These are phyloP conservation scores for Epicampocera succincta DNA, from an alignment of 2,888 invertebrate genomes.

Conservation along the genomic window DNA sequence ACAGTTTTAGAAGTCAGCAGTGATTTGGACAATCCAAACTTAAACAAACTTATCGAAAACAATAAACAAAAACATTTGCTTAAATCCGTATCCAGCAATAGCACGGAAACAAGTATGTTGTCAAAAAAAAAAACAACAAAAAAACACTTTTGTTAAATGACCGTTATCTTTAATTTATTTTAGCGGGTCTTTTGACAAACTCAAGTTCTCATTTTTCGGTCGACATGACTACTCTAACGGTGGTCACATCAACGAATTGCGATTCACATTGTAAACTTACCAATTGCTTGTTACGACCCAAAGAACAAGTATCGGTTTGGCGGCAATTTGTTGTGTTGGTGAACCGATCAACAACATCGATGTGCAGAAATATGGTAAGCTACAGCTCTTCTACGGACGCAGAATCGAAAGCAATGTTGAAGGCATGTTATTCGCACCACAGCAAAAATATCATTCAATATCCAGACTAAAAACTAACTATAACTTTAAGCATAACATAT, in stretches of 20 bases:
- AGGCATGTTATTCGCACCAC: background rate
- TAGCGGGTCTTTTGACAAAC: constrained; percentile 52
- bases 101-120: constrained; percentile 49
- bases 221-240: constrained; percentile 46
- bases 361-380: constrained; percentile 81
- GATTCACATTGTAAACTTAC: constrained; percentile 33
- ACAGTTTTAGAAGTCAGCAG: constrained; percentile 84
- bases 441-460: too few species aligned
- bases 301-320: constrained; percentile 78
- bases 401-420: background rate
- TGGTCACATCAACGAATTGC: constrained; percentile 7
- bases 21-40: constrained; percentile 82
- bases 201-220: constrained; percentile 54
- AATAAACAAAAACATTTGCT: constrained; percentile 71
- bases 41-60: constrained; percentile 65
- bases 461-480: too few species aligned
- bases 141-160: constrained; percentile 21
- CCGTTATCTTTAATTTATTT: constrained; percentile 42
- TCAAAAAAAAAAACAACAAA: too few species aligned
- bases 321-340: constrained; percentile 82
- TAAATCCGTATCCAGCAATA: constrained; percentile 5
- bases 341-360: constrained; percentile 81
- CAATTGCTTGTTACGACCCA: constrained; percentile 70
- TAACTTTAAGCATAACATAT: too few species aligned
- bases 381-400: background rate